A percentile compares a stretch with the other conserved stretches of the same genome.
These are phyloP conservation scores for Sorex fumeus DNA, from an alignment of 2,113 vertebrate genomes.

Conservation along the genomic window DNA sequence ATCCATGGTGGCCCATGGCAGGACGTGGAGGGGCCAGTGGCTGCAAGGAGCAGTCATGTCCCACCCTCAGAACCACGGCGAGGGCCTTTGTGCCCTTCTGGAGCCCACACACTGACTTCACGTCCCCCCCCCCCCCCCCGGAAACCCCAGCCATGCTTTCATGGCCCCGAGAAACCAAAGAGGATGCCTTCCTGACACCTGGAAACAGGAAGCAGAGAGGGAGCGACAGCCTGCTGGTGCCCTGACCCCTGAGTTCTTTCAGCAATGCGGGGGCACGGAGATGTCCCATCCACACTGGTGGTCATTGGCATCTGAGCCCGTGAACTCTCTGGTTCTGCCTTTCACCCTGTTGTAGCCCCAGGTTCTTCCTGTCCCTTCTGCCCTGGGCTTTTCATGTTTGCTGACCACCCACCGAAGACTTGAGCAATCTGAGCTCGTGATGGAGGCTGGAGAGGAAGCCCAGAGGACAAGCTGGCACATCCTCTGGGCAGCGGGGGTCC, in stretches of 20 bases:
- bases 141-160: not conserved
- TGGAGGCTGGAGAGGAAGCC: constrained; percentile 36
- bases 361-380: constrained; percentile 28
- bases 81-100: too few relatives aligned
- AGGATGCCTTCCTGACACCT: not conserved
- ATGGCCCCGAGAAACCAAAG: not conserved
- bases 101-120: too few relatives aligned
- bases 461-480: constrained; percentile 58
- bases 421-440: constrained; percentile 68
- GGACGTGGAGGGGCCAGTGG: not conserved
- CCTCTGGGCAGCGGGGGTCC: constrained; percentile 40
- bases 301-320: not conserved
- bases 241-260: not conserved
- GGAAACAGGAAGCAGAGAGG: not conserved
- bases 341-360: not conserved
- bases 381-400: constrained; percentile 36
- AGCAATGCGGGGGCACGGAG: not conserved
- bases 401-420: constrained; percentile 30
- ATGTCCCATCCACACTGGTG: not conserved
- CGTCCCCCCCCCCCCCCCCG: too few relatives aligned
- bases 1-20: too few relatives aligned
- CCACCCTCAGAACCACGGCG: too few relatives aligned
- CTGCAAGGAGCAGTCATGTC: too few relatives aligned
- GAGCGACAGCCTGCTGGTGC: rapidly evolving
- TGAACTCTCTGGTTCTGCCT: not conserved